These are phyloP conservation scores for Nicator chloris DNA, from an alignment of 2,113 vertebrate species.

Conservation along the genomic window DNA sequence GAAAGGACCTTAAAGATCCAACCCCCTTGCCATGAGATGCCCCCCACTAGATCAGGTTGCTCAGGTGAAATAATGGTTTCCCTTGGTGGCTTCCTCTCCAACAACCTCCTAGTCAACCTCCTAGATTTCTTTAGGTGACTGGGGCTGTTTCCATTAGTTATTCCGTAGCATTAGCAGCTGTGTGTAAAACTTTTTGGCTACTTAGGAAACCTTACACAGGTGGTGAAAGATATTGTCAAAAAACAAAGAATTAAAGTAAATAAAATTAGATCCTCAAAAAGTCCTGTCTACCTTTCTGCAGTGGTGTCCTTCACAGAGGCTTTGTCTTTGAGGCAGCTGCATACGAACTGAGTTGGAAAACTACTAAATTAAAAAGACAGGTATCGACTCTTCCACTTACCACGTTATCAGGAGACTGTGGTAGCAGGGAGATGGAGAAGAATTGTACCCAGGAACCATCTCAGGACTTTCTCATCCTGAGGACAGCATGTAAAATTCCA, in stretches of 20 bases:
- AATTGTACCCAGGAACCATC: accelerated
- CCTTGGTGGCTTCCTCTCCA: neutral
- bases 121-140: neutral
- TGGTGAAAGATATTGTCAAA: neutral
- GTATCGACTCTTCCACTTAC: accelerated
- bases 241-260: neutral
- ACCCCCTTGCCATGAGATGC: neutral
- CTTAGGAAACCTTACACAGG: neutral
- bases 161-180: neutral
- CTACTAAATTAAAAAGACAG: neutral
- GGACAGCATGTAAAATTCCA: neutral
- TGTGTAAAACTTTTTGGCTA: neutral
- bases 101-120: neutral
- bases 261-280: neutral
- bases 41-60: neutral
- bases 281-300: neutral
- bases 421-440: neutral
- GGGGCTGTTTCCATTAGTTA: neutral
- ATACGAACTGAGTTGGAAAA: neutral
- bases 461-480: accelerated
- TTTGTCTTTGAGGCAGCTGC: neutral
- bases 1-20: neutral
- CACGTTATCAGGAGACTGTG: accelerated
- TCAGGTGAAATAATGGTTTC: neutral
- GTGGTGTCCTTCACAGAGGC: neutral